Conservation (phyloP, 2,797 vertebrate species). For the Neoniphon sammara region DNA sequence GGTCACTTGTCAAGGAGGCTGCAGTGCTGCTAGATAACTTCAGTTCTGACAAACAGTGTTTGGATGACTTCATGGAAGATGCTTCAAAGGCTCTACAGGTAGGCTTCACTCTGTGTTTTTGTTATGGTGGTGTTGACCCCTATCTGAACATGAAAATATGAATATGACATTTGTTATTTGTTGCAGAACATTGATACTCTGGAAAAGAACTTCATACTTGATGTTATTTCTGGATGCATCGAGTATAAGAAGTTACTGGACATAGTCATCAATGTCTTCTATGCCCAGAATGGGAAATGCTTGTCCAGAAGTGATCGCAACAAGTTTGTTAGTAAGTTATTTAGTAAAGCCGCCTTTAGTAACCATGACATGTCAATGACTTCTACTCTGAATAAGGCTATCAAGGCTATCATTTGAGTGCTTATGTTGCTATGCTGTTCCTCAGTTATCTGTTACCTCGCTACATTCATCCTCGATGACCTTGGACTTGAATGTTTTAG, state of each 20-base stretch:
- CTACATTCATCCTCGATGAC: constrained; percentile 87
- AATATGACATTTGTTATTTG: not conserved
- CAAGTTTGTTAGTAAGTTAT: constrained; percentile 85
- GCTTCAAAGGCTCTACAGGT: constrained; percentile 83
- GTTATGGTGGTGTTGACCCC: not conserved
- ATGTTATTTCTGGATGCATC: constrained; percentile 87
- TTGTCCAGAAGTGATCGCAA: constrained; percentile 80
- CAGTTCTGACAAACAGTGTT: constrained; percentile 76
- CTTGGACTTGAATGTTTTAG: constrained; percentile 86
- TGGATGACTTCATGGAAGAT: constrained; percentile 86
- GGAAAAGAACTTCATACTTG: constrained; percentile 83
- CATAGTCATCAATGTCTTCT: constrained; percentile 87
- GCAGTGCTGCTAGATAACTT: constrained; percentile 84
- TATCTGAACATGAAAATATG: no score
- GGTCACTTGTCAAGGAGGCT: constrained; percentile 81
- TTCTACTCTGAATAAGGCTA: constrained; percentile 9
- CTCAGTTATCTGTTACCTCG: constrained; percentile 90
- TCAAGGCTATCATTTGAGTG: not conserved
- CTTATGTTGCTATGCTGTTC: constrained; percentile 19
- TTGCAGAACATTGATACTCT: constrained; percentile 75
- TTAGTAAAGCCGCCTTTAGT: not conserved
- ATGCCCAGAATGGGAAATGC: constrained; percentile 76
- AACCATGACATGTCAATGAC: not conserved
- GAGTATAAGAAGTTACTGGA: constrained; percentile 86
- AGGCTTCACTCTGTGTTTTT: constrained; percentile 25